phyloP scores from a whole-genome alignment of 2,113 vertebrate genomes.

The Hippocampus abdominalis region DNA sequence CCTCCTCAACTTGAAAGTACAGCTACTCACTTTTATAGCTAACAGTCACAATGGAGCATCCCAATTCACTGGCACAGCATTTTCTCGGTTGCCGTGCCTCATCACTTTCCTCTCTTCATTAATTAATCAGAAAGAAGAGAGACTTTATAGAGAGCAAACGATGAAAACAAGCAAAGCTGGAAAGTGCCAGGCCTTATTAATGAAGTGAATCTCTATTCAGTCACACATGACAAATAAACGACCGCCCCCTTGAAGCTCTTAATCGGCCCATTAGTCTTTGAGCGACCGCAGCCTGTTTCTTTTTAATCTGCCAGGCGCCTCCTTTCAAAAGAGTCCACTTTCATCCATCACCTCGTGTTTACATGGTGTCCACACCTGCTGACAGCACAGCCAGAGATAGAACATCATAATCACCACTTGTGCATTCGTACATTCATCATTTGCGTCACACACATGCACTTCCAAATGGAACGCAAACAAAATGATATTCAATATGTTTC shows the following conservation, averaged over 20 bases:
- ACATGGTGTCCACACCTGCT: slow-evolving; percentile 51
- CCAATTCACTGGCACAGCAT: slow-evolving; percentile 2
- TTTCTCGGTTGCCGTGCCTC: slow-evolving; percentile 14
- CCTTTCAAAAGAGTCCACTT: slow-evolving; percentile 44
- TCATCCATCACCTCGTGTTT: slow-evolving; percentile 63
- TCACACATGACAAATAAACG: slow-evolving; percentile 73
- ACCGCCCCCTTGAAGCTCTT: slow-evolving; percentile 62
- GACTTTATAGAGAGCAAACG: slow-evolving; percentile 15
- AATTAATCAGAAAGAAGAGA: slow-evolving; percentile 30
- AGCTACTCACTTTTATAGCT: background rate
- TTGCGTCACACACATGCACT: slow-evolving; percentile 6
- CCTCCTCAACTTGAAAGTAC: background rate
- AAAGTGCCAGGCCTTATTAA: slow-evolving; percentile 66
- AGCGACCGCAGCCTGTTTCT: slow-evolving; percentile 43
- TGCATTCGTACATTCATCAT: slow-evolving; percentile 36
- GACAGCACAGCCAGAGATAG: slow-evolving; percentile 55
- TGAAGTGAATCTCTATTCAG: slow-evolving; percentile 73
- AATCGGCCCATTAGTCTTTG: slow-evolving; percentile 73
- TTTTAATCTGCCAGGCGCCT: slow-evolving; percentile 21
- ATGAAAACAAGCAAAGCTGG: slow-evolving; percentile 35
- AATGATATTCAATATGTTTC: background rate
- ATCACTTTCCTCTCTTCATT: slow-evolving; percentile 27
- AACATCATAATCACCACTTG: slow-evolving; percentile 57
- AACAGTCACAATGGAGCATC: slow-evolving; percentile 5
- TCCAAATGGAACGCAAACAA: background rate